A percentile compares a stretch with the other conserved stretches of the same genome.
These are phyloP conservation scores for Misgurnus anguillicaudatus DNA, from an alignment of 2,113 vertebrate genomes.

Conservation along the genomic window DNA sequence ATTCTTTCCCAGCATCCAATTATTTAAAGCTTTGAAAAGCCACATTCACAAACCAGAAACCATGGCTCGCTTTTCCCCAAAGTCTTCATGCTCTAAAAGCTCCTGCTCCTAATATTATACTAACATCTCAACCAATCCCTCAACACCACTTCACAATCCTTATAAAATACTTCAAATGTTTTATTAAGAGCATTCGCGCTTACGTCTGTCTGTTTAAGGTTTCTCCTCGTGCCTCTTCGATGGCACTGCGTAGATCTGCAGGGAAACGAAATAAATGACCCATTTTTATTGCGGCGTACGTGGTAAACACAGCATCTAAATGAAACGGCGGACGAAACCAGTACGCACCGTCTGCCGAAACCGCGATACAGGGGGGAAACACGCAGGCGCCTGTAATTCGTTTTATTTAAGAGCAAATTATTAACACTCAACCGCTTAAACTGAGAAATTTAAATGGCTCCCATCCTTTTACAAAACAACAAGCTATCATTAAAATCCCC, in stretches of 20 bases:
- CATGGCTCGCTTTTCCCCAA: conserved; percentile 29
- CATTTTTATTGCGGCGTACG: conserved; percentile 56
- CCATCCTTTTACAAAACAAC: conserved; percentile 53
- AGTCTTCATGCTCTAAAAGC: neutral
- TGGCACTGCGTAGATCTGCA: conserved; percentile 40
- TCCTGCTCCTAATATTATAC: neutral
- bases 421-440: conserved; percentile 55
- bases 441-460: conserved; percentile 54
- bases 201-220: conserved; percentile 34
- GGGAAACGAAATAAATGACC: conserved; percentile 59
- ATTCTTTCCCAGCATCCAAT: conserved; percentile 57
- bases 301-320: conserved; percentile 51
- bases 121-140: conserved; percentile 26
- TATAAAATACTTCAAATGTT: conserved; percentile 23
- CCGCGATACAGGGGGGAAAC: conserved; percentile 3
- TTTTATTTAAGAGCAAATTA: conserved; percentile 60
- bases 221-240: conserved; percentile 40
- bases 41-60: conserved; percentile 48
- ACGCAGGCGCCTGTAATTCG: conserved; percentile 30
- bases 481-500: conserved; percentile 55
- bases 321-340: conserved; percentile 42
- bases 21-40: conserved; percentile 60
- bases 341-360: conserved; percentile 5
- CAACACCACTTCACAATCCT: conserved; percentile 9
- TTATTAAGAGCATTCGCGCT: conserved; percentile 19